These are phyloP conservation scores for Lophotis ruficrista DNA, from an alignment of 2,113 vertebrate species.

Conservation along the genomic window DNA sequence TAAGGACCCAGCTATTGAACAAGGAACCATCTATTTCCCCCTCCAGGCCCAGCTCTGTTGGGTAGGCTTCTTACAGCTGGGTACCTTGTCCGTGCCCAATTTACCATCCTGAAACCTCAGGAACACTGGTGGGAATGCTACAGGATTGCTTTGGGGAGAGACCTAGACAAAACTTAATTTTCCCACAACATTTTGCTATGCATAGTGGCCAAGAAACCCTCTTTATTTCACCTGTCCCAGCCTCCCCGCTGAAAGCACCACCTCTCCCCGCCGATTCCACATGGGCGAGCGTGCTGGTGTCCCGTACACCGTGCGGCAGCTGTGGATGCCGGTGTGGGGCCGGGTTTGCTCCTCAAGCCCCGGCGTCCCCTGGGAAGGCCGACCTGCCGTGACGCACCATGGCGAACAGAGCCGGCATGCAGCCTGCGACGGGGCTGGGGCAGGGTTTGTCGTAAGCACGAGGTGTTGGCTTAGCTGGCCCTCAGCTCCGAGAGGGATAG, in stretches of 20 bases:
- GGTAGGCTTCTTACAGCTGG: neutral
- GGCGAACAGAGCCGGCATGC: rapidly evolving
- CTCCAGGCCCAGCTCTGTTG: neutral
- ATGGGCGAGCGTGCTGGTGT: rapidly evolving
- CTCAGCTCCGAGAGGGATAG: neutral
- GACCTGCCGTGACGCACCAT: rapidly evolving
- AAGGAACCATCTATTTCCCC: neutral
- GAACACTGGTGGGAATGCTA: neutral
- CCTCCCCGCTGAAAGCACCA: rapidly evolving
- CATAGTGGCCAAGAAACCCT: rapidly evolving
- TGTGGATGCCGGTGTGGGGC: rapidly evolving
- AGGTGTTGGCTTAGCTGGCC: rapidly evolving
- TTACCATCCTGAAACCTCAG: neutral
- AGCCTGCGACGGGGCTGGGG: neutral
- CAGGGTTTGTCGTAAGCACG: rapidly evolving
- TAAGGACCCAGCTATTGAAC: neutral
- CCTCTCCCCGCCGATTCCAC: rapidly evolving
- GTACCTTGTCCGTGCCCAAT: neutral
- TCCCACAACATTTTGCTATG: rapidly evolving
- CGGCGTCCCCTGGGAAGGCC: rapidly evolving
- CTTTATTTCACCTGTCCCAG: neutral
- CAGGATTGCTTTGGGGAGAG: neutral
- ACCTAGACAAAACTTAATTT: rapidly evolving
- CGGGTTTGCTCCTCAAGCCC: neutral
- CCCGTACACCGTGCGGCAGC: rapidly evolving